Evolutionary conservation across 30 jellyfish, hydroid and myxozoan genomes (phyloP).

Genomic region (Hydra vulgaris): DNA sequence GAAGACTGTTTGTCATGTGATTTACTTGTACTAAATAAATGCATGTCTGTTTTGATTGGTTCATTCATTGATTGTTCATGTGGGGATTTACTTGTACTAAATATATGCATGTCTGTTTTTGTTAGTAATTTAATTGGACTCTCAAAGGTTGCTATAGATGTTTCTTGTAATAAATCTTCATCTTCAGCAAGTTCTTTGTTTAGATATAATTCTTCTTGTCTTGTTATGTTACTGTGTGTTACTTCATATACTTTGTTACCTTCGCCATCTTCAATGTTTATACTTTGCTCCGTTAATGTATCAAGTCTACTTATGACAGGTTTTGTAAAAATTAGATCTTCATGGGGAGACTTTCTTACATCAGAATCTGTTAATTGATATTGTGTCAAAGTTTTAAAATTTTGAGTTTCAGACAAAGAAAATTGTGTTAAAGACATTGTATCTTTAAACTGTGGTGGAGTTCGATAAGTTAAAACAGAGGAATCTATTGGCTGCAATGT

Average conservation of each 20-base stretch:
- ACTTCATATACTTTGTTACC: neutral
- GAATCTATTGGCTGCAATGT: neutral
- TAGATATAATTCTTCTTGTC: neutral
- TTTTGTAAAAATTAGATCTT: neutral
- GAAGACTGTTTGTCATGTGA: no score
- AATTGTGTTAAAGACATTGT: slow-evolving; percentile 16
- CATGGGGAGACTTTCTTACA: neutral
- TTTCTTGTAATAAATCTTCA: slow-evolving; percentile 8
- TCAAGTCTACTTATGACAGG: neutral
- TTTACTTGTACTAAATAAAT: neutral
- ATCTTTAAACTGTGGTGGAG: neutral
- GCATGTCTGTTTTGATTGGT: neutral
- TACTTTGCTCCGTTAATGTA: neutral
- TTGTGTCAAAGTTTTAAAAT: slow-evolving; percentile 16
- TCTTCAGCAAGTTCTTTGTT: slow-evolving; percentile 1
- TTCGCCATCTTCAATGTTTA: neutral
- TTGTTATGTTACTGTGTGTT: neutral
- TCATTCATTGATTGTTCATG: neutral
- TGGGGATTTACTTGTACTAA: neutral
- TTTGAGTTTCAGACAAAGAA: slow-evolving; percentile 8
- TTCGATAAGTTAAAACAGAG: neutral
- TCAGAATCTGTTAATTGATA: slow-evolving; percentile 14
- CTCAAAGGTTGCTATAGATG: slow-evolving; percentile 22
- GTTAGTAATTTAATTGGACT: slow-evolving; percentile 8
- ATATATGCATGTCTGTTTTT: neutral